Percentiles rank a stretch among this genome's conserved stretches.
Conservation (phyloP, 1,140 invertebrate species). For the Druon quercuslanigerum region DNA sequence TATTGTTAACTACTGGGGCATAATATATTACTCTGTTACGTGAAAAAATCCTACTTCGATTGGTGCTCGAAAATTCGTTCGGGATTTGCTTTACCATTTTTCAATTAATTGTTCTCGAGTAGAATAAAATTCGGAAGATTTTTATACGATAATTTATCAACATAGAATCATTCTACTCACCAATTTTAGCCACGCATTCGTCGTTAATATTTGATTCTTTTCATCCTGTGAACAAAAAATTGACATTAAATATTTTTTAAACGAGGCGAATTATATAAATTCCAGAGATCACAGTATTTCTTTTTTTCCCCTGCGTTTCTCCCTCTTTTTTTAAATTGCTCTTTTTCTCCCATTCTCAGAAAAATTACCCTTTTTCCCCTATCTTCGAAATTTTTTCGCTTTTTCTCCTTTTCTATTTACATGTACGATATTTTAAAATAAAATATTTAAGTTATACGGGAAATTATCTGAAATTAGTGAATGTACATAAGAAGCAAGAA, state of each 20-base stretch:
- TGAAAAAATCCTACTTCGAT: conserved; percentile 7
- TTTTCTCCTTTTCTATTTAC: too few species aligned
- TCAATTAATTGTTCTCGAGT: neutral
- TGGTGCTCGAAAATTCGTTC: neutral
- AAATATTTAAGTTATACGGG: too few species aligned
- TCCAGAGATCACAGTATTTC: too few species aligned
- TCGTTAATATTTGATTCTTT: conserved; percentile 95
- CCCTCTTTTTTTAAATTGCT: too few species aligned
- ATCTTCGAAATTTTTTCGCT: too few species aligned
- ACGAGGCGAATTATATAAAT: neutral
- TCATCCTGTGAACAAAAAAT: conserved; percentile 79
- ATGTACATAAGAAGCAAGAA: too few species aligned
- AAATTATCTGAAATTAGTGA: too few species aligned
- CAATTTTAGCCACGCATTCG: conserved; percentile 97
- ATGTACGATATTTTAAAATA: too few species aligned
- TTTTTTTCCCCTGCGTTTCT: too few species aligned
- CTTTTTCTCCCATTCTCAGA: too few species aligned
- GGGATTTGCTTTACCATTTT: neutral
- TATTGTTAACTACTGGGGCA: neutral
- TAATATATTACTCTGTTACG: conserved; percentile 18
- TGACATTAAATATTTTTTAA: conserved; percentile 2
- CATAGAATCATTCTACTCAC: conserved; percentile 81
- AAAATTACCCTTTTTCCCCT: too few species aligned
- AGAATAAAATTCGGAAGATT: neutral
- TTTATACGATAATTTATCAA: neutral